Base-by-base conservation (phyloP, 1,140 invertebrate species). In the Melanaphis sacchari region DNA sequence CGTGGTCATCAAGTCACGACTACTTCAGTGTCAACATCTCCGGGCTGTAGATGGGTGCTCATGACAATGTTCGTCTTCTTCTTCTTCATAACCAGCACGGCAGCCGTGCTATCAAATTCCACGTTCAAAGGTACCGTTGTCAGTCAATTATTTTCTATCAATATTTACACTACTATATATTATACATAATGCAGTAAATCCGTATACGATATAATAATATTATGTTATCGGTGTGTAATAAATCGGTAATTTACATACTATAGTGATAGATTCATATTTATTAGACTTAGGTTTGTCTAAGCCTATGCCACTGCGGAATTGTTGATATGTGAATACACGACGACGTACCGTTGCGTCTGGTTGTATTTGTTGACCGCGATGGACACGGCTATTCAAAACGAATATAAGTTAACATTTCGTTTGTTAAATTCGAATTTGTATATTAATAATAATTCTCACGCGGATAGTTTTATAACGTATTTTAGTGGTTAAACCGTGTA, bases 341-440 rank as follows among this genome's bases (percentile, higher is more conserved):
- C 38, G 89, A 66, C 89, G 89, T 40, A 66, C 49, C 54, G 38
- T 90, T 59, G 40, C 89, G 89, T 90, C 89, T 59, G 52, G 36
- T 90, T 90, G 89, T 90, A 90, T 90, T 90, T 66, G 89, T 90
- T 90, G 89, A 66, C 89, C 89, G 89, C 89, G 36, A 66, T 90
- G 89, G 89, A 90, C 89, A 66, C 8, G 89, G 89, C 89, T 90
- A 90, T 90, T 40, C 52, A 66, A 90, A 54, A 90, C 38, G 88
- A 59, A 52, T 40, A 54, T 7, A 54, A 90, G 15, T 76, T 76
- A 76, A 76, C 31, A n/a, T 76, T 76, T 76, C 54, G 54, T 59
- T 59, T 31, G 9, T 76, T n/a, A 76, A 76, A n/a, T 76, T 76
- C 59, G 59, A 76, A 76, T n/a, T 76, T 76, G 11, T 21, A 76